Evolutionary conservation across 2,888 invertebrate genomes (phyloP).

Genomic region (Stenoptilia bipunctidactyla): DNA sequence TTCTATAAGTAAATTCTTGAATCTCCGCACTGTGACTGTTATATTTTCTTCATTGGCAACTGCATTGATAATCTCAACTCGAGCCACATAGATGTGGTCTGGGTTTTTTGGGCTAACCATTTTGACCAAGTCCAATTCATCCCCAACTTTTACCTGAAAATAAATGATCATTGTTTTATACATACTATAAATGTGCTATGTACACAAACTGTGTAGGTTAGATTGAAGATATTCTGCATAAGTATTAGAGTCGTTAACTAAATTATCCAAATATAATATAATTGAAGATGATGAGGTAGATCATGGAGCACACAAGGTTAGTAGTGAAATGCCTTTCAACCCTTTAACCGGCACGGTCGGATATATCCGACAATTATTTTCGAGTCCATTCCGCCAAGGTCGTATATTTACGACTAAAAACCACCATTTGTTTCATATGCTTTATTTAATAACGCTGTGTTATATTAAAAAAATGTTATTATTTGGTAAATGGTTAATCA

Average conservation of each 20-base stretch:
- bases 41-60: slow-evolving; percentile 68
- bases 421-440: no score
- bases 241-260: neutral
- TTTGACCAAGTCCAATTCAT: slow-evolving; percentile 84
- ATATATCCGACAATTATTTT: no score
- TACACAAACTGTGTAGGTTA: neutral
- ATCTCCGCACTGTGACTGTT: slow-evolving; percentile 73
- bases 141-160: slow-evolving; percentile 74
- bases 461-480: no score
- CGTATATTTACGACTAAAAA: no score
- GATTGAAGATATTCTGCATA: neutral
- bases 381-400: no score
- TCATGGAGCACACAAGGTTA: no score
- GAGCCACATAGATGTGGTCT: slow-evolving; percentile 76
- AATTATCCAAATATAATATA: no score
- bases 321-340: no score
- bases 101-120: slow-evolving; percentile 76
- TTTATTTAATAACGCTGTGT: no score
- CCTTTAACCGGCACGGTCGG: no score
- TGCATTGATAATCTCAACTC: slow-evolving; percentile 75
- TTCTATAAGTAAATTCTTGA: slow-evolving; percentile 79
- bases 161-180: neutral
- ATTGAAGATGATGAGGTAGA: no score
- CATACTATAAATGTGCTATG: neutral
- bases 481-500: no score